A percentile compares a stretch with the other conserved stretches of the same genome.
Evolutionary conservation across 2,888 invertebrate genomes (phyloP).

Genomic region (Iselma pallidipennis): DNA sequence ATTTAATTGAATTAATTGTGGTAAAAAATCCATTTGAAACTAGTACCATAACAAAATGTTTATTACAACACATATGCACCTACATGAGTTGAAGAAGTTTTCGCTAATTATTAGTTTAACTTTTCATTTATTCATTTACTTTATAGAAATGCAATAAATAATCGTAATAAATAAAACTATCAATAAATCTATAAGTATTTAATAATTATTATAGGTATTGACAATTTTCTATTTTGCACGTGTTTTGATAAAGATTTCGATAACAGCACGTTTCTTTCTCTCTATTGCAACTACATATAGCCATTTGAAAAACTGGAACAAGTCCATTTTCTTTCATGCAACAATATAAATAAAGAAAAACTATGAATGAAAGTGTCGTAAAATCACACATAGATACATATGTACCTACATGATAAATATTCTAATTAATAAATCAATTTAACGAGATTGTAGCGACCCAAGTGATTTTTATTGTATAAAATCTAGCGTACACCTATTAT

Average conservation of each 20-base stretch:
- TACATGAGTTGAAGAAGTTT: too few relatives aligned
- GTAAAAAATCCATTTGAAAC: too few relatives aligned
- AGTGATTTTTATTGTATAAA: not conserved
- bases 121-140: too few relatives aligned
- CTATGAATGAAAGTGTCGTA: not conserved
- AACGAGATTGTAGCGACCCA: not conserved
- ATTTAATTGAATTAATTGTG: too few relatives aligned
- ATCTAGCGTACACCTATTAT: not conserved
- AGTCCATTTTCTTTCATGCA: not conserved
- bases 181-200: too few relatives aligned
- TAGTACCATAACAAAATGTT: too few relatives aligned
- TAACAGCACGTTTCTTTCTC: not conserved
- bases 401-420: too few relatives aligned
- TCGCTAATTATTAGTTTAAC: too few relatives aligned
- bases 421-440: not conserved
- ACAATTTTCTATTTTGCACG: not conserved
- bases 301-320: not conserved
- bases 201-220: too few relatives aligned
- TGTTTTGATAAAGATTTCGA: not conserved
- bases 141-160: too few relatives aligned
- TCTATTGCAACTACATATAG: not conserved
- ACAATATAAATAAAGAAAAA: not conserved
- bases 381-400: not conserved
- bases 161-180: too few relatives aligned
- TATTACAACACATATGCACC: too few relatives aligned